phyloP scores from a whole-genome alignment of 2,113 vertebrate species.

The Paralichthys olivaceus region DNA sequence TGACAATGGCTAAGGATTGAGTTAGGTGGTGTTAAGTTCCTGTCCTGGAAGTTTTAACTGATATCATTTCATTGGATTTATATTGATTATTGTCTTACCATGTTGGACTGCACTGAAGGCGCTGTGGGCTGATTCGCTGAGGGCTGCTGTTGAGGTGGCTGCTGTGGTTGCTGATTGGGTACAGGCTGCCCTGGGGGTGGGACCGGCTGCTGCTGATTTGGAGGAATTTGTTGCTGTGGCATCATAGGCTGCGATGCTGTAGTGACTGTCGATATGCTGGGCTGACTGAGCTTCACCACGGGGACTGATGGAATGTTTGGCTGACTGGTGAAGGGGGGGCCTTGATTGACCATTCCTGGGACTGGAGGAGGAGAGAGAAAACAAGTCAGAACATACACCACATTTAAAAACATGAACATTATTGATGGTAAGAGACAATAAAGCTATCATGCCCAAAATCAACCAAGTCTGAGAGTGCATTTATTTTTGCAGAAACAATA shows the following conservation, averaged over 20 bases:
- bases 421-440: neutral
- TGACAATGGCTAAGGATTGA: neutral
- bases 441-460: neutral
- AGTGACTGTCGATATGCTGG: constrained; percentile 87
- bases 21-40: neutral
- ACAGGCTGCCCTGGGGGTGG: constrained; percentile 70
- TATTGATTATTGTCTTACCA: constrained; percentile 64
- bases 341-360: constrained; percentile 63
- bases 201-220: constrained; percentile 72
- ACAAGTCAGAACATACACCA: neutral
- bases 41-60: no score
- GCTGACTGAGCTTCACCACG: constrained; percentile 80
- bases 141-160: constrained; percentile 70
- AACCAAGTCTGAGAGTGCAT: neutral
- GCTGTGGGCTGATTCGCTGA: constrained; percentile 65
- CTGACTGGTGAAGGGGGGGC: constrained; percentile 82
- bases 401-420: neutral
- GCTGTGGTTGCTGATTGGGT: constrained; percentile 72
- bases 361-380: constrained; percentile 46
- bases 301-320: constrained; percentile 60
- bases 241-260: constrained; percentile 80
- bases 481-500: neutral
- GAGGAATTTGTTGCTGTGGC: constrained; percentile 74
- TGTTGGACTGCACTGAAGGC: constrained; percentile 68
- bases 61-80: neutral